Base-by-base conservation (phyloP, 23 tunicate species). In the Halocynthia roretzi region DNA sequence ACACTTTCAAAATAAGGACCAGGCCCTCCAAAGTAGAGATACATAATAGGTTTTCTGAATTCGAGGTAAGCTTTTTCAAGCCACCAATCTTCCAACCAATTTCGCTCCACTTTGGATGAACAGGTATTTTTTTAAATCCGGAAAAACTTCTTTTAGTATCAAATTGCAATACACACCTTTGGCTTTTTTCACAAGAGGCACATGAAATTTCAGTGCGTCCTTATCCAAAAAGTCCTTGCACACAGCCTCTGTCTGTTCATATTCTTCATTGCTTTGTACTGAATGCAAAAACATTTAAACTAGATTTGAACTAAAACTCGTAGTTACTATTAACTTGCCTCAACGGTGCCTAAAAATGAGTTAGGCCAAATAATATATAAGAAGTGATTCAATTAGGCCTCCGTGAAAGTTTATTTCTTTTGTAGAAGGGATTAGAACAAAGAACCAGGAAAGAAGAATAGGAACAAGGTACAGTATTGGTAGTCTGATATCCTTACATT, bases 71-170 rank as follows among this genome's bases (percentile, higher is more conserved):
- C 97, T 23, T 84, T 81, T 7, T 92, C 82, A 23, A 71, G 65
- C 98, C 98, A 92, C 98, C 98, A 92, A 40, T 92, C 58, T 66
- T 85, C 92, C 82, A 92, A 61, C 98, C 98, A 92, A 63, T 92
- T 92, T 0, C 81, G 80, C 12, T 63, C 7, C 10, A 51, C 78
- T 74, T 2, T 10, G 18, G 51, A 48, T 71, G 4, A 71, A 49
- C 14, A 22, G 1, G 17, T 58, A 12, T 14, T 58, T 14, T n/a
- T n/a, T 14, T 58, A 58, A 58, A 58, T 58, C 63, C 2, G 2
- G 15, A 14, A 58, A 58, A 58, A 14, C 17, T 58, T 14, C 17
- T 58, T 58, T 1, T n/a, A 14, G n/a, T n/a, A 58, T n/a, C 63
- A 58, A n/a, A 58, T 4, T 58, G 15, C 63, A 58, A 58, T 17